These are phyloP conservation scores for Spatula clypeata DNA, from an alignment of 2,797 vertebrate species.

Conservation along the genomic window DNA sequence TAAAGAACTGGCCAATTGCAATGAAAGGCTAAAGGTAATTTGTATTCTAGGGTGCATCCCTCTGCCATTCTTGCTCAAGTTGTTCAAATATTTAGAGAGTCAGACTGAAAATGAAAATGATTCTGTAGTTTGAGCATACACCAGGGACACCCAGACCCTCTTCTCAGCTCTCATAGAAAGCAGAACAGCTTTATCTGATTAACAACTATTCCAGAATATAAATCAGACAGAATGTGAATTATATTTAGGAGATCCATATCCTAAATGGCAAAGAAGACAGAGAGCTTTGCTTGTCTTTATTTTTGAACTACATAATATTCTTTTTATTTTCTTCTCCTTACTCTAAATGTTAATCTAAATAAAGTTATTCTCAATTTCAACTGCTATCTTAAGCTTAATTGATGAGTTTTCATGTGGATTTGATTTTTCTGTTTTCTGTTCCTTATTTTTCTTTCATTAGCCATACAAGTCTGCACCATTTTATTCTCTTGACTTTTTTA, in stretches of 20 bases:
- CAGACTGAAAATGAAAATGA: neutral
- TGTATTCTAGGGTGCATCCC: neutral
- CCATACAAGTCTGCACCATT: neutral
- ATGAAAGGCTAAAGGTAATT: neutral
- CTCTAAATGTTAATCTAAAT: neutral
- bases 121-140: neutral
- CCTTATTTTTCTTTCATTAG: neutral
- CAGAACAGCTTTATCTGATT: neutral
- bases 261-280: neutral
- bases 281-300: neutral
- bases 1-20: neutral
- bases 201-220: neutral
- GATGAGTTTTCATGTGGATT: neutral
- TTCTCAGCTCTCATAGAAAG: neutral
- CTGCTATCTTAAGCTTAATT: neutral
- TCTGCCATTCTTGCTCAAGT: neutral
- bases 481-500: neutral
- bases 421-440: neutral
- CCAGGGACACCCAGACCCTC: neutral
- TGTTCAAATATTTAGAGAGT: slow-evolving; percentile 49
- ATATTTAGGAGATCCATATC: neutral
- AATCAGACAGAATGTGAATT: neutral
- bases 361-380: neutral
- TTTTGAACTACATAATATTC: neutral
- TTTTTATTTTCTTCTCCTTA: neutral